Evolutionary conservation across 2,888 invertebrate species (phyloP).

Genomic region (Lepidocyrtoides sp.): DNA sequence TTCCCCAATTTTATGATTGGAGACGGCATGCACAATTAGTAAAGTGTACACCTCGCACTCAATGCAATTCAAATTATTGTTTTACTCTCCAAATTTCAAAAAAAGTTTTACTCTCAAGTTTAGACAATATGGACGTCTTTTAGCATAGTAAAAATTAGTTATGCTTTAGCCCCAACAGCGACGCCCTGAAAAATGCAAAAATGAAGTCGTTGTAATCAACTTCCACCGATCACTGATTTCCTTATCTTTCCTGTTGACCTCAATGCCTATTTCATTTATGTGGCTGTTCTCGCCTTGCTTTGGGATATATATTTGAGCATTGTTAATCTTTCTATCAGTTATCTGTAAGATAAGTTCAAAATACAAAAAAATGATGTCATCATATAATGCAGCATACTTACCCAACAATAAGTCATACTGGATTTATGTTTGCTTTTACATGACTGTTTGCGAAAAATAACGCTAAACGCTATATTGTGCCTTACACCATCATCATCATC

Average conservation of each 20-base stretch:
- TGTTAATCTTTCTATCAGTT: neutral
- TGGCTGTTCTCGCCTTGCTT: neutral
- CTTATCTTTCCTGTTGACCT: conserved; percentile 63
- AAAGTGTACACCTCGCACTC: no score
- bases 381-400: neutral
- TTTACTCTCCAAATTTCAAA: neutral
- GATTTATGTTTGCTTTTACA: neutral
- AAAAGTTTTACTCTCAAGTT: neutral
- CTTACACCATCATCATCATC: no score
- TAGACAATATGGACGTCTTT: conserved; percentile 23
- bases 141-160: neutral
- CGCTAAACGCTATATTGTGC: no score
- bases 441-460: neutral
- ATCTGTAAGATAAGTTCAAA: neutral
- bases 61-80: no score
- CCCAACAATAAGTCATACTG: no score
- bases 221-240: conserved; percentile 9
- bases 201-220: conserved; percentile 48
- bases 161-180: conserved; percentile 30
- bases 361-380: conserved; percentile 45
- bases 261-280: conserved; percentile 27
- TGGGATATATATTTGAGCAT: conserved; percentile 1
- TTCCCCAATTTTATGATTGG: neutral
- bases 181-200: conserved; percentile 55
- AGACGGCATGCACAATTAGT: neutral